These are phyloP conservation scores for Mesodorylaimus sp. DNA, from an alignment of 2,888 invertebrate genomes.

Conservation along the genomic window DNA sequence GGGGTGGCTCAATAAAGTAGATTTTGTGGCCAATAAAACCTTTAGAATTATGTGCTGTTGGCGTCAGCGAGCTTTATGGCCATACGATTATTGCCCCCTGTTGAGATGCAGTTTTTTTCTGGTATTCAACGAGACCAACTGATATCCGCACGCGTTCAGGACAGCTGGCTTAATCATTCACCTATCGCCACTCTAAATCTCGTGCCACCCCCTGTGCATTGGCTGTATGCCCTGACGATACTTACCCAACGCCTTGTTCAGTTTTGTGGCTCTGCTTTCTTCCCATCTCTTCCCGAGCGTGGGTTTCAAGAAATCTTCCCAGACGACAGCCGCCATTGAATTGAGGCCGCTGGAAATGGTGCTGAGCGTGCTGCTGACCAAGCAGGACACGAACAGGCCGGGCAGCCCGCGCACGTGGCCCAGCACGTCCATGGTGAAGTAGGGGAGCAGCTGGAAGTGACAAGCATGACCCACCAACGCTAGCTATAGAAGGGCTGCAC, in stretches of 20 bases:
- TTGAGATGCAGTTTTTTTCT: too few species aligned
- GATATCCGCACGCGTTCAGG: too few species aligned
- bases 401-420: conserved; percentile 3
- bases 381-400: conserved; percentile 12
- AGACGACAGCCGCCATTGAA: conserved; percentile 11
- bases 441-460: conserved; percentile 11
- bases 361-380: conserved; percentile 12
- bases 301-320: conserved; percentile 12
- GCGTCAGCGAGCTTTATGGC: too few species aligned
- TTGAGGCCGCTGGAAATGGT: conserved; percentile 13
- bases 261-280: not conserved
- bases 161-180: too few species aligned
- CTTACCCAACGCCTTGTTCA: conserved; percentile 1
- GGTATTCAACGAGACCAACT: too few species aligned
- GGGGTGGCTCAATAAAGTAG: too few species aligned
- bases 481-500: not conserved
- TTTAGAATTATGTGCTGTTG: too few species aligned
- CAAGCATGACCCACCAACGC: not conserved
- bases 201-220: too few species aligned
- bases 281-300: not conserved
- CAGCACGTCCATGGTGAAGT: conserved; percentile 9
- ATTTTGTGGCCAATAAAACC: too few species aligned
- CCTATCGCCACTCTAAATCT: too few species aligned
- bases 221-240: not conserved
- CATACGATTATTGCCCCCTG: too few species aligned